Percentiles rank a stretch among this genome's conserved stretches.
These are phyloP conservation scores for Grus americana DNA, from an alignment of 2,113 vertebrate species.

Conservation along the genomic window DNA sequence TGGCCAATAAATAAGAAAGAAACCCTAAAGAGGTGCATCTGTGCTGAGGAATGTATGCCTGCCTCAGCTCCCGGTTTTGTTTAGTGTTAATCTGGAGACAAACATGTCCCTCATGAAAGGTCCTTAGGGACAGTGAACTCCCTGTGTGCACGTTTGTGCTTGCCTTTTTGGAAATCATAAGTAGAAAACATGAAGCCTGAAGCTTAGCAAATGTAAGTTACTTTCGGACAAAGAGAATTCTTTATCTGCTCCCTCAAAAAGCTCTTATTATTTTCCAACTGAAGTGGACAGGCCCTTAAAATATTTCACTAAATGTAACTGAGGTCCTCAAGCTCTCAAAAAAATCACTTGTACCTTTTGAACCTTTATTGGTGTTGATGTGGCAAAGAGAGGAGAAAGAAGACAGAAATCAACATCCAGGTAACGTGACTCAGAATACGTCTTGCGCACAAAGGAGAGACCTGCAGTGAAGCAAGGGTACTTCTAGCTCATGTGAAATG, in stretches of 20 bases:
- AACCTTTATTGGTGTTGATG: background rate
- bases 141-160: background rate
- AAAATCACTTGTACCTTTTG: background rate
- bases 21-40: background rate
- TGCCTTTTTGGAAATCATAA: background rate
- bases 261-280: background rate
- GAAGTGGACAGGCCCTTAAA: background rate
- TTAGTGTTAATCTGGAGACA: background rate
- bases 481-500: background rate
- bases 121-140: background rate
- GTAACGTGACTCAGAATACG: background rate
- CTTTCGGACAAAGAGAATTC: background rate
- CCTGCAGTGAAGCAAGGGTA: background rate
- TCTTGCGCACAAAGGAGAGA: background rate
- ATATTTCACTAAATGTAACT: background rate
- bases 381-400: background rate
- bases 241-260: background rate
- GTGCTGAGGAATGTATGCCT: background rate
- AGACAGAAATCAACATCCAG: background rate
- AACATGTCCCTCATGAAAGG: background rate
- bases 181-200: background rate
- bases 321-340: background rate
- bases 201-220: background rate
- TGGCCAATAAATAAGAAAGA: constrained; percentile 4
- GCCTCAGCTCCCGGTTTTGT: background rate